Base-by-base conservation (phyloP, 1,140 invertebrate species). In the Lepidurus apus region DNA sequence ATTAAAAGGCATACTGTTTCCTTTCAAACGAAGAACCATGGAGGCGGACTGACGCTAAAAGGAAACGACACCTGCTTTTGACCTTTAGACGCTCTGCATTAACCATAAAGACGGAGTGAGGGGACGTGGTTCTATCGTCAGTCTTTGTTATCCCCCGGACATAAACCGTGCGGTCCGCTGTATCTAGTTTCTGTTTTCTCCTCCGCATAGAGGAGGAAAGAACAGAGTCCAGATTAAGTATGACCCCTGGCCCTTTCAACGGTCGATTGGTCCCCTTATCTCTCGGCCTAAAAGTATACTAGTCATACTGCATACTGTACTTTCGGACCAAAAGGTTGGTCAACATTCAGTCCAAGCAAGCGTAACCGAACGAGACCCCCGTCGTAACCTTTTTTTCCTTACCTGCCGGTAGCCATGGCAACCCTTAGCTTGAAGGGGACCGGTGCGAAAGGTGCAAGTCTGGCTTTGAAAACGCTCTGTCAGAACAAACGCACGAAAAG, bases 331-430 rank as follows among this genome's bases (percentile, higher is more conserved):
- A 65, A n/a, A 65, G 21, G 53, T 65, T 65, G 53, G 53, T 65
- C 53, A 65, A 65, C 17, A n/a, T 65, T 34, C 34, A 34, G 34
- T 34, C 34, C 34, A 21, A 65, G 53, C n/a, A 65, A 21, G 17
- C 8, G 21, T n/a, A 65, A 7, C 53, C 53, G 17, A 7, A 10
- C 45, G 10, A 10, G 10, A 10, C 5, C 45, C 0, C 45, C 10
- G 13, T 7, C 53, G 13, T 65, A 21, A 21, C n/a, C 53, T 21
- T 65, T 65, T 9, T 34, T 34, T 34, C 34, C 34, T n/a, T 65
- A 65, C 53, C 53, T 65, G 53, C 53, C 53, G 53, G 53, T 65
- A 65, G 13, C 53, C 53, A 65, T 65, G 13, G 53, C 53, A 65
- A 65, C 53, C 21, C 53, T 65, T 65, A 65, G 53, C 53, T 10